A percentile compares a stretch with the other conserved stretches of the same genome.
These are phyloP conservation scores for Ivindomyrus marchei DNA, from an alignment of 2,113 vertebrate genomes.

Conservation along the genomic window DNA sequence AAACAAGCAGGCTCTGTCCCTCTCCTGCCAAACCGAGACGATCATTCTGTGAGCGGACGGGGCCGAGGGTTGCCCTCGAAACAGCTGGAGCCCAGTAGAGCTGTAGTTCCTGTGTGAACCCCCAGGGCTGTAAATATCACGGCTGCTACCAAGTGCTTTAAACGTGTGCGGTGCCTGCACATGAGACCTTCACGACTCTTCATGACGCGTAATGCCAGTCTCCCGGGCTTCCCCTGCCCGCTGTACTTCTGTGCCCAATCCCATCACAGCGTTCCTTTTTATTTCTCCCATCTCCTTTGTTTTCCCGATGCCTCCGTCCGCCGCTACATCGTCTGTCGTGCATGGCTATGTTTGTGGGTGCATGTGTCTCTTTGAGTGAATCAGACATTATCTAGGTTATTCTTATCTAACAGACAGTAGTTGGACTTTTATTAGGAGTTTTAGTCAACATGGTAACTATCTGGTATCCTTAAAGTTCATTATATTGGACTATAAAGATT, in stretches of 20 bases:
- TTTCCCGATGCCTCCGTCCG: slow-evolving; percentile 63
- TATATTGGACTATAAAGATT: slow-evolving; percentile 36
- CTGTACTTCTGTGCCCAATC: slow-evolving; percentile 48
- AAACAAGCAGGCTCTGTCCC: slow-evolving; percentile 52
- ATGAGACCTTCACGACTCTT: slow-evolving; percentile 13
- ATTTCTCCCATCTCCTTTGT: slow-evolving; percentile 49
- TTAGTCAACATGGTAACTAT: slow-evolving; percentile 36
- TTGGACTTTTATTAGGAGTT: slow-evolving; percentile 49
- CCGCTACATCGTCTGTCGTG: slow-evolving; percentile 58
- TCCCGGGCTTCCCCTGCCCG: slow-evolving; percentile 66
- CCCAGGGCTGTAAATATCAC: slow-evolving; percentile 46
- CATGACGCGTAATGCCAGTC: slow-evolving; percentile 42
- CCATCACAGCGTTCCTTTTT: slow-evolving; percentile 25
- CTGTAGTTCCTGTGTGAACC: slow-evolving; percentile 30
- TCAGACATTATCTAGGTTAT: slow-evolving; percentile 40
- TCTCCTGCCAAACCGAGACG: slow-evolving; percentile 64
- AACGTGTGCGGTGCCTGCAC: slow-evolving; percentile 30
- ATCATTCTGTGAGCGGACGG: slow-evolving; percentile 59
- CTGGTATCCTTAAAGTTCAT: slow-evolving; percentile 40
- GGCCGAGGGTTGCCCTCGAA: slow-evolving; percentile 12
- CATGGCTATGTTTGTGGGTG: slow-evolving; percentile 63
- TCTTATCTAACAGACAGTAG: slow-evolving; percentile 38
- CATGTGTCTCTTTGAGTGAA: slow-evolving; percentile 65
- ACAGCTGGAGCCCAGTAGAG: slow-evolving; percentile 21
- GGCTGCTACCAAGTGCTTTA: slow-evolving; percentile 48